Conservation (phyloP, 30 jellyfish, hydroid and myxozoan species). For the Sanderia malayensis region DNA sequence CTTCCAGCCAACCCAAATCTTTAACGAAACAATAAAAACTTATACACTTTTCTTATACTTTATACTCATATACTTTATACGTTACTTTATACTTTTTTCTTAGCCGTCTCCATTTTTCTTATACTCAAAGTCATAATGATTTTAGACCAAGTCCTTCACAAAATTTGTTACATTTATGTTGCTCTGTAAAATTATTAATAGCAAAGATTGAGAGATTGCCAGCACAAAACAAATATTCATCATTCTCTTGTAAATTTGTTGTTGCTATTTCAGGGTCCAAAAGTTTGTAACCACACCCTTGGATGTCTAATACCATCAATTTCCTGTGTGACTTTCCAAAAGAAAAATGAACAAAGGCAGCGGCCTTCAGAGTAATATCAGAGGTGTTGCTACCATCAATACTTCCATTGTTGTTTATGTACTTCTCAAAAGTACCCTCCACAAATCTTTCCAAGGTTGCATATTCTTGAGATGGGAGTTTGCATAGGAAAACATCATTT, state of each 20-base stretch:
- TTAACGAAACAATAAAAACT: conserved; percentile 7
- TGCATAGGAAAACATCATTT: conserved; percentile 29
- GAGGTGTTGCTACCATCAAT: conserved; percentile 2
- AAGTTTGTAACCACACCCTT: conserved; percentile 32
- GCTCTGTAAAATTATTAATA: conserved; percentile 6
- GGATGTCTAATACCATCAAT: conserved; percentile 32
- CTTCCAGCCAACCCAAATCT: conserved; percentile 21
- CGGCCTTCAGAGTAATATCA: conserved; percentile 18
- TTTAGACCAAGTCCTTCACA: conserved; percentile 26
- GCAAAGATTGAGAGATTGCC: conserved; percentile 24
- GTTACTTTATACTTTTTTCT: too few species aligned
- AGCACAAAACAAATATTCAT: conserved; percentile 10
- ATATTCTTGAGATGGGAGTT: conserved; percentile 21
- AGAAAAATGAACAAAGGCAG: conserved; percentile 24
- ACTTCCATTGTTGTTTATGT: conserved; percentile 31
- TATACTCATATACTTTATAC: too few species aligned
- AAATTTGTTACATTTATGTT: conserved; percentile 19
- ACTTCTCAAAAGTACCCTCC: conserved; percentile 27
- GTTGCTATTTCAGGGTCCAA: conserved; percentile 44
- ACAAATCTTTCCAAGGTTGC: conserved; percentile 28
- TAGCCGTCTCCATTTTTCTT: too few species aligned
- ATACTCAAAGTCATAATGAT: conserved; percentile 1
- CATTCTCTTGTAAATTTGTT: conserved; percentile 15
- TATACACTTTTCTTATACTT: conserved; percentile 6
- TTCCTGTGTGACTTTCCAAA: conserved; percentile 22